Percentiles rank a stretch among this genome's conserved stretches.
Conservation (phyloP, 2,797 vertebrate genomes). For the Hydrophis major region DNA sequence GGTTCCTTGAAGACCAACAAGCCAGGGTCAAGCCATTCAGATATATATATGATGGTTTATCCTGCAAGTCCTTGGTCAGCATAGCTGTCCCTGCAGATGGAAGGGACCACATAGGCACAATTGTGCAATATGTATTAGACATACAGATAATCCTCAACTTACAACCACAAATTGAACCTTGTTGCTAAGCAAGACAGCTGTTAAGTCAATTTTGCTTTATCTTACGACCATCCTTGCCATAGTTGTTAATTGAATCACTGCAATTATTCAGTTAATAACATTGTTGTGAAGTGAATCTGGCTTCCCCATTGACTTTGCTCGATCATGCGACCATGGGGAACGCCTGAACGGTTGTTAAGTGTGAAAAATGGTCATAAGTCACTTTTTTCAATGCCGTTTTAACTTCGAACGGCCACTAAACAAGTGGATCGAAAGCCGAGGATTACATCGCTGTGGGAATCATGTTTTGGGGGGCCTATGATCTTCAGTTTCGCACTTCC, state of each 20-base stretch:
- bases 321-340: too few relatives aligned
- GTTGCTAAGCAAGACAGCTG: background rate
- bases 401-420: background rate
- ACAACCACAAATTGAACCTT: background rate
- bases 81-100: background rate
- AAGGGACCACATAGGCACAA: too few relatives aligned
- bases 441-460: background rate
- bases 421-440: background rate
- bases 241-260: too few relatives aligned
- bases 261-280: too few relatives aligned
- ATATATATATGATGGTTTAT: background rate
- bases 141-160: background rate
- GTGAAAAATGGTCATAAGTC: background rate
- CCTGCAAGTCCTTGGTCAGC: background rate
- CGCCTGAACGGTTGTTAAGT: too few relatives aligned
- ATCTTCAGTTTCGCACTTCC: background rate
- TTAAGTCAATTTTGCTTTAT: background rate
- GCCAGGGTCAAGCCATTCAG: background rate
- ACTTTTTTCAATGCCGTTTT: background rate
- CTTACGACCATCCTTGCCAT: background rate
- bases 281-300: too few relatives aligned
- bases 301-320: too few relatives aligned
- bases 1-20: background rate
- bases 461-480: too few relatives aligned
- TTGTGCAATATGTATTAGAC: too few relatives aligned